Conservation (phyloP, 2,888 invertebrate genomes). For the Sussaba pulchella region DNA sequence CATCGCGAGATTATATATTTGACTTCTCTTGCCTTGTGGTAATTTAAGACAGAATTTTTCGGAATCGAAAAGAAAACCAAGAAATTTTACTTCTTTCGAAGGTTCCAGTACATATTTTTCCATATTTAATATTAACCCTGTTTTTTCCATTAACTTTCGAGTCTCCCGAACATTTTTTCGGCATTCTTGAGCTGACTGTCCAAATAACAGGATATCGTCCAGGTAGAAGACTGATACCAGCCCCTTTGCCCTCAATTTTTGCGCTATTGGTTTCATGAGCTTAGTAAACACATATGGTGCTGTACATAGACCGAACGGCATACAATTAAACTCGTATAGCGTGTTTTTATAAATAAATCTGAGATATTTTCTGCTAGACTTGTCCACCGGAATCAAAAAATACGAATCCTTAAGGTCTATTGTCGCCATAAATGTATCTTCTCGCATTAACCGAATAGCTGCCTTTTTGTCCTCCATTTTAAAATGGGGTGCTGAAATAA, state of each 20-base stretch:
- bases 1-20: constrained; percentile 29
- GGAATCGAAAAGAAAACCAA: constrained; percentile 26
- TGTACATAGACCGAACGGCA: constrained; percentile 23
- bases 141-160: background rate
- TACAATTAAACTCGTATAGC: constrained; percentile 30
- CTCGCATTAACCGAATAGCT: constrained; percentile 18
- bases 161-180: constrained; percentile 14
- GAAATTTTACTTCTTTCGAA: constrained; percentile 22
- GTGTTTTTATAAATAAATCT: constrained; percentile 6
- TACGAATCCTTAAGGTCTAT: constrained; percentile 37
- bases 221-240: constrained; percentile 36
- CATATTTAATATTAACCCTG: background rate
- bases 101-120: constrained; percentile 6
- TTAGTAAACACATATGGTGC: constrained; percentile 19
- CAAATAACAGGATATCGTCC: constrained; percentile 12
- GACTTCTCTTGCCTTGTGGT: constrained; percentile 4
- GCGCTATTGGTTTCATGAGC: constrained; percentile 2
- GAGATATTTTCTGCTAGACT: constrained; percentile 15
- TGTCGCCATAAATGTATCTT: constrained; percentile 24
- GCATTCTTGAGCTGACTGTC: background rate
- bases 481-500: constrained; percentile 28
- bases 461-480: no score
- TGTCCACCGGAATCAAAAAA: constrained; percentile 44
- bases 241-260: constrained; percentile 18
- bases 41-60: constrained; percentile 22